Evolutionary conservation across 1,140 invertebrate species (phyloP).

Genomic region (Temnothorax curvispinosus): DNA sequence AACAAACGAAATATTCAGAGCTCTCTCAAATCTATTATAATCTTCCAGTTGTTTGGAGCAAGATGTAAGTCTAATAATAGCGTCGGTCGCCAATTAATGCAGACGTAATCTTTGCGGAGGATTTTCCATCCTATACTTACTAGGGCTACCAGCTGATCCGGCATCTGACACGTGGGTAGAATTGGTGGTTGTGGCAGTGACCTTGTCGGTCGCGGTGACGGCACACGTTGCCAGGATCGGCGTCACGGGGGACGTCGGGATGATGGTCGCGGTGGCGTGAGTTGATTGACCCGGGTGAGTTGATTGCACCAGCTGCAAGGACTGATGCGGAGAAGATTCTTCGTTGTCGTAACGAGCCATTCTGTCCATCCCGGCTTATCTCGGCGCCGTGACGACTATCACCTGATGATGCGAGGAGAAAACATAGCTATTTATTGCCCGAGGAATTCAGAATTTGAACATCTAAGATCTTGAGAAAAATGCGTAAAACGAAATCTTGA

Average conservation of each 20-base stretch:
- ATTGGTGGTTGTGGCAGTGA: constrained; percentile 42
- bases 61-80: neutral
- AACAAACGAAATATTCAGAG: neutral
- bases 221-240: constrained; percentile 43
- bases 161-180: constrained; percentile 21
- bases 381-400: constrained; percentile 1
- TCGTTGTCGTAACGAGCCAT: constrained; percentile 77
- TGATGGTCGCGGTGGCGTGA: constrained; percentile 13
- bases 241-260: constrained; percentile 40
- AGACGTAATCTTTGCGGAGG: neutral
- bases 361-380: constrained; percentile 64
- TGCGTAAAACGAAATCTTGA: neutral
- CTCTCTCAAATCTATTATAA: neutral
- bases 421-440: neutral
- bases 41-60: neutral
- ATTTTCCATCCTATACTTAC: constrained; percentile 12
- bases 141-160: constrained; percentile 14
- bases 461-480: neutral
- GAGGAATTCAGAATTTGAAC: neutral
- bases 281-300: constrained; percentile 33
- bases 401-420: neutral
- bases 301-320: constrained; percentile 59
- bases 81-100: neutral
- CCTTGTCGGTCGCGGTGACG: constrained; percentile 39
- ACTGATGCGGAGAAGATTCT: constrained; percentile 55